Conservation (phyloP, 1,140 invertebrate genomes). For the Drosophila kanapiae region DNA sequence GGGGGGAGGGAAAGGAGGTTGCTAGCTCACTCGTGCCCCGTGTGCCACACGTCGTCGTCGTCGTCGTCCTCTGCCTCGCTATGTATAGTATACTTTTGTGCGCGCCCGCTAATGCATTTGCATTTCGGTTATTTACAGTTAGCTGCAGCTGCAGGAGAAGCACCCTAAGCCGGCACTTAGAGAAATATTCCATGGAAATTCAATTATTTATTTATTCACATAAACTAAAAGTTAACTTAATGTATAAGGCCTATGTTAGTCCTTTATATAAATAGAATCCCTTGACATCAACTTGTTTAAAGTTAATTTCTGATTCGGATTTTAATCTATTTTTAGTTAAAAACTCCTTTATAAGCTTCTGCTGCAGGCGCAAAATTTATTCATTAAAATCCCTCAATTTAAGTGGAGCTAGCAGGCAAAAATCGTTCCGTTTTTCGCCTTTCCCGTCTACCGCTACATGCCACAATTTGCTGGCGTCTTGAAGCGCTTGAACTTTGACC, state of each 20-base stretch:
- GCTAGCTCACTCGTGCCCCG: slow-evolving; percentile 6
- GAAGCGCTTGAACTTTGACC: slow-evolving; percentile 57
- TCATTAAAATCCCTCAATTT: not conserved
- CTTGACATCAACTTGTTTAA: not conserved
- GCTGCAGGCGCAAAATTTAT: not conserved
- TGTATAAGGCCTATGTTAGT: too few species aligned
- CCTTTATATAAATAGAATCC: too few species aligned
- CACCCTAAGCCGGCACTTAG: slow-evolving; percentile 15
- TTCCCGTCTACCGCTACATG: slow-evolving; percentile 13
- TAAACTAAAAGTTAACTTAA: too few species aligned
- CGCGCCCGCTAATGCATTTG: slow-evolving; percentile 68
- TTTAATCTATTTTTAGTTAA: not conserved
- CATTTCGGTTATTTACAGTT: slow-evolving; percentile 71
- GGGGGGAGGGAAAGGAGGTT: not conserved
- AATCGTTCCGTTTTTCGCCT: slow-evolving; percentile 5
- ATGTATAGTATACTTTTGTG: slow-evolving; percentile 63
- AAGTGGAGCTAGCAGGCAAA: not conserved
- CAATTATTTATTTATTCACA: too few species aligned
- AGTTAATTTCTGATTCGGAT: not conserved
- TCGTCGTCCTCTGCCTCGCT: slow-evolving; percentile 22
- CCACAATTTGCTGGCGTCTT: slow-evolving; percentile 45
- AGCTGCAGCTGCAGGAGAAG: slow-evolving; percentile 17
- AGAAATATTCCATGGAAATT: not conserved
- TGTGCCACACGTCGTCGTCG: slow-evolving; percentile 6
- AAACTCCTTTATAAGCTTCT: too few species aligned